Evolutionary conservation across 2,888 invertebrate species (phyloP).

Genomic region (Protophormia terraenovae): DNA sequence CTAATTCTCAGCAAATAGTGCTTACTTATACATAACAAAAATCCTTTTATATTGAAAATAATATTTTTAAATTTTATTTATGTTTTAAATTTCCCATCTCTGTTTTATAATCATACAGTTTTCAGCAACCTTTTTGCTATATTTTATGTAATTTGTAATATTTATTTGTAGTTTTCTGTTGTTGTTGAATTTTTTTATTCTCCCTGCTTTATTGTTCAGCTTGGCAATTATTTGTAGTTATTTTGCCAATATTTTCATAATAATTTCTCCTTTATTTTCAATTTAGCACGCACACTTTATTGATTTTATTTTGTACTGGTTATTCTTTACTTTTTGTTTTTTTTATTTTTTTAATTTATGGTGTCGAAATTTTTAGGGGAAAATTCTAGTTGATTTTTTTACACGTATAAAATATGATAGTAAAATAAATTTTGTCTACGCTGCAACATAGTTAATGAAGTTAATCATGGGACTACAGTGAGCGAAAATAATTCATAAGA

Average conservation of each 20-base stretch:
- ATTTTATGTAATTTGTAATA: background rate
- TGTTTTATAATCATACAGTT: background rate
- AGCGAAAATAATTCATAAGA: no score
- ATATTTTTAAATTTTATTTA: no score
- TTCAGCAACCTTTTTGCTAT: background rate
- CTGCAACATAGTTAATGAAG: background rate
- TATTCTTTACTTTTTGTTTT: no score
- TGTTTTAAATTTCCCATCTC: background rate
- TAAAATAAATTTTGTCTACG: background rate
- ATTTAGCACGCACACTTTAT: conserved; percentile 28
- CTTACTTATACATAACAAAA: no score
- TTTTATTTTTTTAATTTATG: background rate
- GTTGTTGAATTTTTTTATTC: background rate
- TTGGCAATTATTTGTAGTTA: conserved; percentile 17
- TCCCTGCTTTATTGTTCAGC: background rate
- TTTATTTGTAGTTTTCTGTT: background rate
- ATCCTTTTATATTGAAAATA: no score
- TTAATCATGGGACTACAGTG: no score
- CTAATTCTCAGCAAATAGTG: no score
- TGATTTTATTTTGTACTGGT: conserved; percentile 31
- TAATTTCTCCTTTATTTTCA: background rate
- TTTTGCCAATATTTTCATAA: conserved; percentile 30
- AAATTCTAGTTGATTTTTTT: background rate
- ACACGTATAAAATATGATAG: background rate
- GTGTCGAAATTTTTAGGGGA: background rate